Evolutionary conservation across 2,113 vertebrate genomes (phyloP).

Genomic region (Phylloscopus trochilus): DNA sequence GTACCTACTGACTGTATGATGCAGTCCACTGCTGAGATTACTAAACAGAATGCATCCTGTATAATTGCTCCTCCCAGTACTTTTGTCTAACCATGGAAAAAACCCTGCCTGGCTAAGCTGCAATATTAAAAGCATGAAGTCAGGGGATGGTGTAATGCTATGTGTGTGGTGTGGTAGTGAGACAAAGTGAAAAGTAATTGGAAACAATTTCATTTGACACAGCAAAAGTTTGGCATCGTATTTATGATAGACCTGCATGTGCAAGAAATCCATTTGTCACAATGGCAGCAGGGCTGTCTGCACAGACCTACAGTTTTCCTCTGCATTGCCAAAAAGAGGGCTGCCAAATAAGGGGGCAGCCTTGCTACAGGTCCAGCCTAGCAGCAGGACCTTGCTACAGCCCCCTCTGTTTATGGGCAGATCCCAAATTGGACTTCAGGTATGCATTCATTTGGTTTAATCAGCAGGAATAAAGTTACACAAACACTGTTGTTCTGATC

Average conservation of each 20-base stretch:
- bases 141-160: not conserved
- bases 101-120: not conserved
- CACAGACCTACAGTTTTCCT: not conserved
- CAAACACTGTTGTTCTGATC: not conserved
- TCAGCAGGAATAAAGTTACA: not conserved
- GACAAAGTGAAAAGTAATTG: not conserved
- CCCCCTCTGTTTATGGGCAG: not conserved
- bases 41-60: not conserved
- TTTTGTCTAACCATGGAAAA: not conserved
- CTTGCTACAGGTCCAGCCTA: no score
- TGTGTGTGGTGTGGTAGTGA: not conserved
- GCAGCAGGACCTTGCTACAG: not conserved
- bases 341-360: not conserved
- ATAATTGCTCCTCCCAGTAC: not conserved
- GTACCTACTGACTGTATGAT: not conserved
- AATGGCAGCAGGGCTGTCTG: not conserved
- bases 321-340: not conserved
- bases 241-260: not conserved
- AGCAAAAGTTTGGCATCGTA: not conserved
- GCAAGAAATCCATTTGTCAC: not conserved
- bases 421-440: not conserved
- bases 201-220: not conserved
- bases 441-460: not conserved
- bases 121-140: not conserved
- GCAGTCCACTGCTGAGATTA: not conserved